Evolutionary conservation across 2,888 invertebrate genomes (phyloP).

Genomic region (Aplocera efformata): DNA sequence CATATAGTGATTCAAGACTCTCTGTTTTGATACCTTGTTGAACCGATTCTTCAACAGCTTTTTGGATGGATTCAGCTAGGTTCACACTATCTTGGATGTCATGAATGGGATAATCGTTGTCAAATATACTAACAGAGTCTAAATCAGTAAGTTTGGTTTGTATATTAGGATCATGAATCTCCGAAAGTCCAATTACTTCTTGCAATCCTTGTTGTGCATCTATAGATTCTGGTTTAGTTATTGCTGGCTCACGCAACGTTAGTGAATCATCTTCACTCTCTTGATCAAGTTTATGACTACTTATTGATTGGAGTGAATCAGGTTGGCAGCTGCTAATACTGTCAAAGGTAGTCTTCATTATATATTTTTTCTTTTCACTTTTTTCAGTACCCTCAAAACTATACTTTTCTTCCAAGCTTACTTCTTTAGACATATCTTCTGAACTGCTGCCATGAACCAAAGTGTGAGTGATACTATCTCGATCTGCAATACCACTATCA

Average conservation of each 20-base stretch:
- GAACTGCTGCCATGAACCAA: conserved; percentile 58
- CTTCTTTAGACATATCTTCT: conserved; percentile 67
- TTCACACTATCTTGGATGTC: conserved; percentile 42
- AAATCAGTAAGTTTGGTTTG: conserved; percentile 50
- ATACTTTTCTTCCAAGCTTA: conserved; percentile 69
- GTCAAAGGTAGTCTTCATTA: conserved; percentile 25
- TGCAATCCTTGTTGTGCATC: conserved; percentile 21
- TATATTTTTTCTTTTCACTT: conserved; percentile 37
- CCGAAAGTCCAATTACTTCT: conserved; percentile 46
- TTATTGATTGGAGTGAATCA: conserved; percentile 36
- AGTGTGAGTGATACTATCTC: conserved; percentile 39
- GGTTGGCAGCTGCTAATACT: conserved; percentile 21
- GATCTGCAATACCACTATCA: conserved; percentile 44
- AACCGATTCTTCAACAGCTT: conserved; percentile 62
- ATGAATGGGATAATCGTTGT: conserved; percentile 26
- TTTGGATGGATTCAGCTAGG: conserved; percentile 60
- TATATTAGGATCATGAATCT: conserved; percentile 52
- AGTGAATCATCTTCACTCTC: conserved; percentile 32
- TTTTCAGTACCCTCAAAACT: conserved; percentile 67
- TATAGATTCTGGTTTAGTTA: conserved; percentile 19
- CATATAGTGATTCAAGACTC: conserved; percentile 45
- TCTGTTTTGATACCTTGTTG: conserved; percentile 73
- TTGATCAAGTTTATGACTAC: conserved; percentile 31
- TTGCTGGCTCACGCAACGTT: conserved; percentile 36
- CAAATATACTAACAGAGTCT: conserved; percentile 26